Percentiles rank a stretch among this genome's conserved stretches.
Conservation (phyloP, 2,888 invertebrate species). For the Mantis religiosa region DNA sequence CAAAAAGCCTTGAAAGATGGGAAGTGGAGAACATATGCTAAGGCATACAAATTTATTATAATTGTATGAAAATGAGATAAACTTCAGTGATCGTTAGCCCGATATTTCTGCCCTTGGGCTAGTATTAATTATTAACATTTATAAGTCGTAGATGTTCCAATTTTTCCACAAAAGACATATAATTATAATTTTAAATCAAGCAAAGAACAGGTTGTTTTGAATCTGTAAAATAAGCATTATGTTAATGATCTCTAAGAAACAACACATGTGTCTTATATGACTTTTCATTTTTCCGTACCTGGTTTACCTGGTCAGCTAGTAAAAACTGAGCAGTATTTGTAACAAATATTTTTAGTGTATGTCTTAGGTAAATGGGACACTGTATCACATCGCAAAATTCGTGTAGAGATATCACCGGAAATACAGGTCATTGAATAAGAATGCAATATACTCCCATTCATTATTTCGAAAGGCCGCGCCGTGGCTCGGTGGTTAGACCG, state of each 20-base stretch:
- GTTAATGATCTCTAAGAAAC: background rate
- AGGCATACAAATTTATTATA: background rate
- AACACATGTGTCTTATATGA: too few relatives aligned
- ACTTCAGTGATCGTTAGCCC: background rate
- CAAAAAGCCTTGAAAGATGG: background rate
- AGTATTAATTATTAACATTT: background rate
- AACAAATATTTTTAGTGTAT: too few relatives aligned
- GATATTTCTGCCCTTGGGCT: background rate
- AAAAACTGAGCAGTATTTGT: too few relatives aligned
- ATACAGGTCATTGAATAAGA: too few relatives aligned
- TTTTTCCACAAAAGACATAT: background rate
- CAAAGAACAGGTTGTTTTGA: background rate
- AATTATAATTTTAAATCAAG: background rate
- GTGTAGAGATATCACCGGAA: too few relatives aligned
- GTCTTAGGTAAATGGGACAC: too few relatives aligned
- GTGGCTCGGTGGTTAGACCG: too few relatives aligned
- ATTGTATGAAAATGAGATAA: background rate
- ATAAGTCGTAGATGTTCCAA: background rate
- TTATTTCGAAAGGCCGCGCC: too few relatives aligned
- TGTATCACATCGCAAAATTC: too few relatives aligned
- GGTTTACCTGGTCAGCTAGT: too few relatives aligned
- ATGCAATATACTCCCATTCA: too few relatives aligned
- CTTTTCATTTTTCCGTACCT: too few relatives aligned
- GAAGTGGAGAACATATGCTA: background rate
- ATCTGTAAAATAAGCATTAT: background rate